Evolutionary conservation across 2,113 vertebrate species (phyloP), one percentile per base, ranked within the genome.

Genomic region (Ceuthmochares aereus): DNA sequence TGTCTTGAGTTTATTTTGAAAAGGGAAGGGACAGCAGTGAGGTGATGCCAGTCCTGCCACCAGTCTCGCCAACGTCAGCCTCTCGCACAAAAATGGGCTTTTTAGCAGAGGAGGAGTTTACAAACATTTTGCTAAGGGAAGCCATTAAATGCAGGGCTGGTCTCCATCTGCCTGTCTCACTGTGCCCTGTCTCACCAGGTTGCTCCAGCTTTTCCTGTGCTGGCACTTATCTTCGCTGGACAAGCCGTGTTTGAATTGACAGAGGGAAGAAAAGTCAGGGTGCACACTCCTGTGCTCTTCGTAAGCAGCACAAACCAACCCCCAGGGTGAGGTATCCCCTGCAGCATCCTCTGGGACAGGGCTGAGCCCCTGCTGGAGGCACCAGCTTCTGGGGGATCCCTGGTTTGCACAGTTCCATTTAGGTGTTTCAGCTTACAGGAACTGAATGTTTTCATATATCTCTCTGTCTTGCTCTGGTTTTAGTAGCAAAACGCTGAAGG

Each of bases 201-300:
- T 5, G 1, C 25, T 52, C 30, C 56, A 83, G n/a, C 43, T 52
- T 76, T 56, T 82, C 34, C 34, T 37, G 64, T 58, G 25, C 36
- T 54, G 37, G 29, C 3, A 6, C 25, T 40, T 5, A 0, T 26
- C 36, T 21, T 19, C 58, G 59, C 51, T 3, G 4, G 26, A 27
- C 2, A 4, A 73, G 67, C 29, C 3, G 0, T 0, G 2, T 59
- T 66, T 60, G 27, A 64, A 37, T 3, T 45, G 37, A 34, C 12
- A 9, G 52, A 73, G 60, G 3, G 7, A 22, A 20, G 37, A 15
- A 32, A n/a, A 37, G 8, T 23, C 0, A 3, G n/a, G 52, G 23
- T 0, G 4, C 0, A 1, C 25, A 34, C 23, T 6, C 30, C 18
- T 2, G 1, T 15, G 45, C 52, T 40, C 23, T 45, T 59, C 1